phyloP scores from a whole-genome alignment of 2,113 vertebrate species.

The Scatophagus argus region DNA sequence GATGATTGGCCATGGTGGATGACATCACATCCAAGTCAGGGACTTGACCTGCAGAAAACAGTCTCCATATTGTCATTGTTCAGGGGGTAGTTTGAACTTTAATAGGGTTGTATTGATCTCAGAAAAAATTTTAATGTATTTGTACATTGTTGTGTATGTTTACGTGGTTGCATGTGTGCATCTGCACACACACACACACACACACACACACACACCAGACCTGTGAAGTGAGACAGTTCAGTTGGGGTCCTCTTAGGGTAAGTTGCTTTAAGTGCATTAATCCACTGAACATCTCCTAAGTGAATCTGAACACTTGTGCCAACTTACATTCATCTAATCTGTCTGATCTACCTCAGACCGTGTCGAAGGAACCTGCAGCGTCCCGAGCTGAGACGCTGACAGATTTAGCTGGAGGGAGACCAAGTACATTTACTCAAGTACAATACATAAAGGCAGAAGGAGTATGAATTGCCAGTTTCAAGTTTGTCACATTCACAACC shows the following conservation, averaged over 20 bases:
- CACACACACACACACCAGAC: background rate
- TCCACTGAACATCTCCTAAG: constrained; percentile 65
- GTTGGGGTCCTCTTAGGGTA: constrained; percentile 53
- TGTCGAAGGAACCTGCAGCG: background rate
- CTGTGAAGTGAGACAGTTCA: constrained; percentile 26
- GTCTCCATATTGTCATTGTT: background rate
- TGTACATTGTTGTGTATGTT: background rate
- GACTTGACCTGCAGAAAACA: constrained; percentile 79
- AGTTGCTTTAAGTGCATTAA: constrained; percentile 65
- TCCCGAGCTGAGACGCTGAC: constrained; percentile 12
- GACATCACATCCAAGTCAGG: constrained; percentile 85
- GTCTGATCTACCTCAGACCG: constrained; percentile 65
- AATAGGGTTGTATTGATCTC: background rate
- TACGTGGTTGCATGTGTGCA: background rate
- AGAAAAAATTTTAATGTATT: no score
- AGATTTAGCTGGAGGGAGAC: background rate
- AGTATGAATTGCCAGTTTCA: no score
- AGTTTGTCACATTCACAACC: no score
- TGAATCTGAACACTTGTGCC: constrained; percentile 67
- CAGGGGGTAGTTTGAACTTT: background rate
- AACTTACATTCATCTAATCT: constrained; percentile 74
- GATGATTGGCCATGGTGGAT: constrained; percentile 85
- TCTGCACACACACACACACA: background rate
- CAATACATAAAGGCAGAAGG: background rate
- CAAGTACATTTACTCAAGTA: background rate